phyloP scores from a whole-genome alignment of 2,888 invertebrate species.

The Baronia brevicornis region DNA sequence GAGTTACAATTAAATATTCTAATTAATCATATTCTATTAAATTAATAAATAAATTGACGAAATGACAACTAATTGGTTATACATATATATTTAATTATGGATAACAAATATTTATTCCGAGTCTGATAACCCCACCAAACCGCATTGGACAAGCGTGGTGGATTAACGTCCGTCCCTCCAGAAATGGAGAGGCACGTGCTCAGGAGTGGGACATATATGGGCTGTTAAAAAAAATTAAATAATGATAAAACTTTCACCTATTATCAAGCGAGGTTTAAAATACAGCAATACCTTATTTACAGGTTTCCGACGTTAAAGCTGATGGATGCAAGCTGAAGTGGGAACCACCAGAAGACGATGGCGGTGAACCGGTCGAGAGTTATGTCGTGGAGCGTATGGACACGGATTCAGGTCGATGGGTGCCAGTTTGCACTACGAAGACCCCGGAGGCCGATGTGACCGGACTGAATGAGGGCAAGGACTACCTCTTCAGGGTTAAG shows the following conservation, averaged over 20 bases:
- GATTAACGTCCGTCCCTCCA: too few relatives aligned
- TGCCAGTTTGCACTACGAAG: conserved; percentile 86
- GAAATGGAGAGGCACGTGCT: too few relatives aligned
- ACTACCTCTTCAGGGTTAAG: conserved; percentile 98
- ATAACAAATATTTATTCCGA: too few relatives aligned
- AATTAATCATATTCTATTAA: too few relatives aligned
- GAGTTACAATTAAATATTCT: too few relatives aligned
- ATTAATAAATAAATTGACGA: too few relatives aligned
- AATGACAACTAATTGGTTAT: too few relatives aligned
- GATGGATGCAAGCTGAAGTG: conserved; percentile 96
- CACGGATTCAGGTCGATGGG: conserved; percentile 93
- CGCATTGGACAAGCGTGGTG: too few relatives aligned
- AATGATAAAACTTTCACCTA: background rate
- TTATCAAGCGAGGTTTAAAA: background rate
- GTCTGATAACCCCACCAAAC: too few relatives aligned
- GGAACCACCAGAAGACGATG: conserved; percentile 97
- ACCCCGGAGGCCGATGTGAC: conserved; percentile 88
- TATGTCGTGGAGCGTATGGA: conserved; percentile 98
- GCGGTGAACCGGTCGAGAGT: conserved; percentile 93
- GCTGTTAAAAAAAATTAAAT: background rate
- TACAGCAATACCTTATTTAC: too few relatives aligned
- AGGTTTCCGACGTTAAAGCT: conserved; percentile 88
- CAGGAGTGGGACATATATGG: conserved; percentile 1
- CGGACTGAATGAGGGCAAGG: conserved; percentile 96
- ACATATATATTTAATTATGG: too few relatives aligned